Conservation (phyloP, 2,113 vertebrate species). For the Danionella cerebrum region DNA sequence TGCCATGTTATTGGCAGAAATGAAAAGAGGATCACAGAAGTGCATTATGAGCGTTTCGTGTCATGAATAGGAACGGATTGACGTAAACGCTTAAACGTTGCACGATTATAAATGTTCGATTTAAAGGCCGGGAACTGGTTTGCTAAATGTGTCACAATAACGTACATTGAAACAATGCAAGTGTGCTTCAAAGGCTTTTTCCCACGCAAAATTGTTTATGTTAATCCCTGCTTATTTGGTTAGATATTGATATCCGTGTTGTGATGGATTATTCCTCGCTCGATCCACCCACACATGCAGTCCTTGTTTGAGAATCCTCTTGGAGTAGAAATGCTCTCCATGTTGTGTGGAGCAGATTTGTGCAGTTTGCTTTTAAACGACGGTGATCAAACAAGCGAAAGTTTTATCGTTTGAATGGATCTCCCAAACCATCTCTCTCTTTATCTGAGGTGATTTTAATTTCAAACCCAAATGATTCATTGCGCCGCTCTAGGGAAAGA, state of each 20-base stretch:
- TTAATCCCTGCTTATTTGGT: not conserved
- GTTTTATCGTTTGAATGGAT: slow-evolving; percentile 27
- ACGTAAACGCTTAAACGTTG: not conserved
- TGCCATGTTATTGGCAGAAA: slow-evolving; percentile 2
- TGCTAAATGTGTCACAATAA: slow-evolving; percentile 23
- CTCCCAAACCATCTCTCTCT: slow-evolving; percentile 6
- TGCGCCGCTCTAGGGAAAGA: not conserved
- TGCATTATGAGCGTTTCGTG: not conserved
- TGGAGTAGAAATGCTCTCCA: not conserved
- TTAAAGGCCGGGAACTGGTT: not conserved
- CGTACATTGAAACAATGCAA: not conserved
- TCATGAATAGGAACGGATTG: not conserved
- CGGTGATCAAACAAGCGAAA: not conserved
- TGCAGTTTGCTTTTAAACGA: not conserved
- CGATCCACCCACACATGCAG: not conserved
- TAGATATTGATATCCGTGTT: not conserved
- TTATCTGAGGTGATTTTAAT: slow-evolving; percentile 28
- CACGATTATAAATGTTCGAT: slow-evolving; percentile 5
- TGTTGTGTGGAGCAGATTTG: not conserved
- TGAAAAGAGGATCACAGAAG: not conserved
- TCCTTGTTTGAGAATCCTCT: not conserved
- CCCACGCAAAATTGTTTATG: not conserved
- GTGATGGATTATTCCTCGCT: not conserved
- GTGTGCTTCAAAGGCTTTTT: not conserved
- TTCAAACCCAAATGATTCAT: slow-evolving; percentile 34